A percentile compares a stretch with the other conserved stretches of the same genome.
Conservation (phyloP, 1,140 invertebrate species). For the Drosophila navojoa region DNA sequence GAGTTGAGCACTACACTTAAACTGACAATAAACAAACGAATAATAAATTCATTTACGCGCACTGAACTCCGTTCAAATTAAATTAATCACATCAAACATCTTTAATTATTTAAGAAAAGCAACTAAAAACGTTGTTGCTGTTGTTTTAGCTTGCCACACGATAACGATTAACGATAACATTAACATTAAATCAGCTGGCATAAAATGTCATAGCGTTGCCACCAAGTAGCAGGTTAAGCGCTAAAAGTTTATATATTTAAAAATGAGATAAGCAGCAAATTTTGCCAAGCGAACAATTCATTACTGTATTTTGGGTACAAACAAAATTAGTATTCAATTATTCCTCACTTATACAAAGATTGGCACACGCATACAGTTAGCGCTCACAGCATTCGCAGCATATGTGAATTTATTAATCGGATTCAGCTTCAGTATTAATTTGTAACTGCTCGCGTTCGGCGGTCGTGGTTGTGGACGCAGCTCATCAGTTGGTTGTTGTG, state of each 20-base stretch:
- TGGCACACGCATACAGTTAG: conserved; percentile 5
- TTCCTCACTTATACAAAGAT: not conserved
- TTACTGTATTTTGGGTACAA: not conserved
- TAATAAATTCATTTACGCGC: conserved; percentile 5
- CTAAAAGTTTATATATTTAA: conserved; percentile 16
- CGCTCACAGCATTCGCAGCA: not conserved
- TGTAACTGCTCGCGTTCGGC: conserved; percentile 47
- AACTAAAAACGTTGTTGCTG: conserved; percentile 45
- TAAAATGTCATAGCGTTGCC: conserved; percentile 19
- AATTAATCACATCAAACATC: conserved; percentile 20
- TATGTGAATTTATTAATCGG: conserved; percentile 28
- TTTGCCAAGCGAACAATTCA: not conserved
- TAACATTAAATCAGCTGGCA: conserved; percentile 27
- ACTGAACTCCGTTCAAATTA: conserved; percentile 13
- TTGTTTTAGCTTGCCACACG: conserved; percentile 43
- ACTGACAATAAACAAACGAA: not conserved
- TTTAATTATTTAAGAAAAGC: conserved; percentile 35
- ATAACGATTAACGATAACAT: conserved; percentile 30
- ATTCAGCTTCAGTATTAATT: conserved; percentile 59
- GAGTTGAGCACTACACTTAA: not conserved
- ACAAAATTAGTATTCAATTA: not conserved
- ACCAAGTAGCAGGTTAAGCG: conserved; percentile 6
- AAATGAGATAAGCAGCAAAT: conserved; percentile 14
- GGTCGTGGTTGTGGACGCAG: conserved; percentile 14
- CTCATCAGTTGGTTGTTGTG: conserved; percentile 19